phyloP scores from a whole-genome alignment of 2,797 vertebrate species.

The Tympanoctomys barrerae region DNA sequence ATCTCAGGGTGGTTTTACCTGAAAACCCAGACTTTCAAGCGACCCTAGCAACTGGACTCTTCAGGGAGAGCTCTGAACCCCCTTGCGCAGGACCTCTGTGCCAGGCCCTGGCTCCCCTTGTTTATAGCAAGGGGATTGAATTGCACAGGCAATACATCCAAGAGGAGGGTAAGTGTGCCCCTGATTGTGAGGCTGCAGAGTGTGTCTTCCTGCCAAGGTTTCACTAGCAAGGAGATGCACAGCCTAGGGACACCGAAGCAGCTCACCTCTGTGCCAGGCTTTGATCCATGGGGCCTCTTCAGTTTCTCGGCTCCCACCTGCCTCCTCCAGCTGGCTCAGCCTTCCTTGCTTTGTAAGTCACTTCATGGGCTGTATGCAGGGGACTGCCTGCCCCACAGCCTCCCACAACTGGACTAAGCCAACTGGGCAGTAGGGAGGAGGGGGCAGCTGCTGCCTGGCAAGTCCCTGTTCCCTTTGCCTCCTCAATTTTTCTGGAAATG shows the following conservation, averaged over 20 bases:
- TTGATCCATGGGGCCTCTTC: not conserved
- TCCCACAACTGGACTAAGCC: not conserved
- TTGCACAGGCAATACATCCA: conserved; percentile 63
- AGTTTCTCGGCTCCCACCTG: not conserved
- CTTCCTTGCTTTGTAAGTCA: not conserved
- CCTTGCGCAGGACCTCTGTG: not conserved
- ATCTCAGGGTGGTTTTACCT: not conserved
- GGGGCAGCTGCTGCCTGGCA: not conserved
- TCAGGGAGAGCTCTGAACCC: not conserved
- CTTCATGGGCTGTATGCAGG: not conserved
- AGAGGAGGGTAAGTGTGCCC: not conserved
- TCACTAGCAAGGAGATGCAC: conserved; percentile 66
- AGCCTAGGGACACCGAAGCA: not conserved
- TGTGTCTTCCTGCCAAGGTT: conserved; percentile 26
- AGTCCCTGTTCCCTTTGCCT: not conserved
- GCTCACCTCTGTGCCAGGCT: not conserved
- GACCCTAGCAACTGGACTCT: not conserved
- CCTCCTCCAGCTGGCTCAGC: not conserved
- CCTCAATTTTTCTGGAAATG: not conserved
- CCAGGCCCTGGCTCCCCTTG: not conserved
- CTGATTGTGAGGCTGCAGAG: not conserved
- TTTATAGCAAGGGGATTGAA: conserved; percentile 55
- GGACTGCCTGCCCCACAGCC: not conserved
- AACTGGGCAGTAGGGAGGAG: not conserved
- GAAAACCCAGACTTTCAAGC: not conserved